These are phyloP conservation scores for Pinctada fucata DNA, from an alignment of 2,888 invertebrate species.

Conservation along the genomic window DNA sequence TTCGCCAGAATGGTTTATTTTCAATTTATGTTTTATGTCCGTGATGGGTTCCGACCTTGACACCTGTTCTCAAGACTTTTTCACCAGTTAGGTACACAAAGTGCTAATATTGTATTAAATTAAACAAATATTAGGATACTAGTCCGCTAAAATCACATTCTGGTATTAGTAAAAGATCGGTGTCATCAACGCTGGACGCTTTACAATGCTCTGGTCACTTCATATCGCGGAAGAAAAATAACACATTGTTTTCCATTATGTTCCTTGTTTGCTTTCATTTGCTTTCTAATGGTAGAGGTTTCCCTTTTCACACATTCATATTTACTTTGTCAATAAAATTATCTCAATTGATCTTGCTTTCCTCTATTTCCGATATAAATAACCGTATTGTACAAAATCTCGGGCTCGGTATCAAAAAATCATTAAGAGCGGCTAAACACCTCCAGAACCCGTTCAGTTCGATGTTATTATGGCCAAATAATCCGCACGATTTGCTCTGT, in stretches of 20 bases:
- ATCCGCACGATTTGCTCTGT: slow-evolving; percentile 5
- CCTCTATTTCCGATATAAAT: neutral
- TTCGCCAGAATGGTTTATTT: no score
- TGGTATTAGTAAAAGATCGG: neutral
- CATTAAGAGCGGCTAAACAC: neutral
- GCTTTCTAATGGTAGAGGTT: neutral
- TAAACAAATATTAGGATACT: neutral
- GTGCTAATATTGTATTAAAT: neutral
- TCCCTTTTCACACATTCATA: neutral
- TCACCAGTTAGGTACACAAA: neutral
- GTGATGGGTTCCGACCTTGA: no score
- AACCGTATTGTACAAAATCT: neutral
- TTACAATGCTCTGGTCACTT: no score
- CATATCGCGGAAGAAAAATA: neutral
- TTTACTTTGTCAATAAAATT: slow-evolving; percentile 2
- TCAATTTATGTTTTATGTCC: no score
- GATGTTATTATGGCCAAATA: slow-evolving; percentile 14
- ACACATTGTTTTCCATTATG: neutral
- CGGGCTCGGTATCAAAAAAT: neutral
- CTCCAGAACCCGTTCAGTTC: slow-evolving; percentile 7
- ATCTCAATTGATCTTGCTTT: neutral
- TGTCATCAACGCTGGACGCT: no score
- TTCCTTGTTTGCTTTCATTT: neutral
- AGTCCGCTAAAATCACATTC: neutral
- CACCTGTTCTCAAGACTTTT: neutral